Base-by-base conservation (phyloP, 1,140 invertebrate species). In the Brachionus manjavacas region DNA sequence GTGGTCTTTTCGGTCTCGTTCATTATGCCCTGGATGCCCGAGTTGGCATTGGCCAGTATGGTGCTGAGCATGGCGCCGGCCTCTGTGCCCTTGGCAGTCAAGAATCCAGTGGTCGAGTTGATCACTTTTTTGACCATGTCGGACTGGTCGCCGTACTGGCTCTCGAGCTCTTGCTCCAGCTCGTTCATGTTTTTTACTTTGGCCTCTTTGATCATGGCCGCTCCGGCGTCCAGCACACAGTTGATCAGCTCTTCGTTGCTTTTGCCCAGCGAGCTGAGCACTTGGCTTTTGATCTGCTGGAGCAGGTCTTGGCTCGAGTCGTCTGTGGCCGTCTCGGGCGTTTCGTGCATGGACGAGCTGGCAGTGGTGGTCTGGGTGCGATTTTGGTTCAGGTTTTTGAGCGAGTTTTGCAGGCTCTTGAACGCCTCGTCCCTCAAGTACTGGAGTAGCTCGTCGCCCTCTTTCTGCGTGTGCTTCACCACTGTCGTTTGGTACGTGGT, bases 401-500 rank as follows among this genome's bases (percentile, higher is more conserved):
- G 41, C 8, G 64, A 68, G 11, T n/a, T 64, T 8, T 81, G 52
- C 12, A 81, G 43, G 4, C 23, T 39, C 20, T 81, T 81, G 31
- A 81, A 81, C 14, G 79, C 79, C 6, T 81, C 79, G 31, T 81
- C 79, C 31, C 46, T 81, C n/a, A 81, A 81, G 16, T 81, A 55
- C 35, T 81, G 52, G 20, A 81, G 25, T 2, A 81, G 52, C n/a
- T 81, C 55, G n/a, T 68, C 41, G 20, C 79, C 79, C 39, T 81
- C 79, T 43, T 81, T 81, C 14, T 81, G 79, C 0, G 79, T 81
- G 16, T 81, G 79, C 39, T 81, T 81, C 4, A 81, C 79, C 20
- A 81, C 79, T 25, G 79, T 81, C 1, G 79, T 81, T 23, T 81
- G 79, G 31, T 81, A 81, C n/a, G 79, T 64, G 20, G 79, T 81